A percentile compares a stretch with the other conserved stretches of the same genome.
Evolutionary conservation across 2,113 vertebrate species (phyloP).

Genomic region (Grantiella picta): DNA sequence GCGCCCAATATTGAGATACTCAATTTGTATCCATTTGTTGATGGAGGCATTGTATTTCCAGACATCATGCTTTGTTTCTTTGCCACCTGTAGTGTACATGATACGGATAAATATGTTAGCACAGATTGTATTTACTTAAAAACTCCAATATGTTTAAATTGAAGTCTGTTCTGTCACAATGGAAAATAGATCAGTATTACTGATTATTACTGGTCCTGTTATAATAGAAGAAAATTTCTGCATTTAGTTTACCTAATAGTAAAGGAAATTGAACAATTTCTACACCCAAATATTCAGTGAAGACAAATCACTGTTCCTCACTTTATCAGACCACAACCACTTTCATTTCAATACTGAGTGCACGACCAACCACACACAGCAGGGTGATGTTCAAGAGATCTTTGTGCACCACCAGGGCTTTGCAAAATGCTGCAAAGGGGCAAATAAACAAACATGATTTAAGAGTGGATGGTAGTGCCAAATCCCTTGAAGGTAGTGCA

Average conservation of each 20-base stretch:
- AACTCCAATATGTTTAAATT: not conserved
- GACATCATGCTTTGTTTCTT: constrained; percentile 93
- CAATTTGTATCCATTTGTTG: constrained; percentile 97
- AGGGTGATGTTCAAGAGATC: not conserved
- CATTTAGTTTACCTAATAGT: not conserved
- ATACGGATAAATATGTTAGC: not conserved
- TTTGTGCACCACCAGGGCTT: not conserved
- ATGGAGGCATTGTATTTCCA: constrained; percentile 97
- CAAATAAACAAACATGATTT: not conserved
- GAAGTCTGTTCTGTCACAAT: not conserved
- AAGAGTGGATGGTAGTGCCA: not conserved
- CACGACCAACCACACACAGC: not conserved
- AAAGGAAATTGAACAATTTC: not conserved
- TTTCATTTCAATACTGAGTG: not conserved
- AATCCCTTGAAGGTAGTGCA: not conserved
- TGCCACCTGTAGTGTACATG: constrained; percentile 80
- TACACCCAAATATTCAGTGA: not conserved
- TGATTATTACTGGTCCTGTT: not conserved
- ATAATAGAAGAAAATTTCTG: not conserved
- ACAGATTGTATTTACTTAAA: not conserved
- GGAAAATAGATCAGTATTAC: not conserved
- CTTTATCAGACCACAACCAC: not conserved
- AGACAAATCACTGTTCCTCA: not conserved
- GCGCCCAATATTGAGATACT: constrained; percentile 83
- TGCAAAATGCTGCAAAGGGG: not conserved